Conservation (phyloP, 1,140 invertebrate genomes). For the Meloidogyne exigua region DNA sequence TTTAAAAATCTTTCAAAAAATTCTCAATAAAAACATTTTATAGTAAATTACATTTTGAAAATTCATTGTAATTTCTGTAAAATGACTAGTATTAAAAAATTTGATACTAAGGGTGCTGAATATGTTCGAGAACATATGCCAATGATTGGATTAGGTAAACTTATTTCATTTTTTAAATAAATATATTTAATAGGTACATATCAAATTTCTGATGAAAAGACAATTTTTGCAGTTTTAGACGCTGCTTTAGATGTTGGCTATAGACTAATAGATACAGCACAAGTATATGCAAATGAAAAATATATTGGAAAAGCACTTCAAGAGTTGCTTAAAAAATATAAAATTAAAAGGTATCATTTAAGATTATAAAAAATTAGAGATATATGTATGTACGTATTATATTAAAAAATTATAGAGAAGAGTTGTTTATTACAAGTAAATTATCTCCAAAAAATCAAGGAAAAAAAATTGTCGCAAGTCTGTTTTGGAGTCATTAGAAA, state of each 20-base stretch:
- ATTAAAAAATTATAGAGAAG: slow-evolving; percentile 40
- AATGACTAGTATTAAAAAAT: slow-evolving; percentile 10
- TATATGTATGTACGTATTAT: no score
- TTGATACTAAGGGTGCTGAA: slow-evolving; percentile 25
- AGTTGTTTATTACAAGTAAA: slow-evolving; percentile 57
- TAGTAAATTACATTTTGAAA: no score
- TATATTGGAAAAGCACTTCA: slow-evolving; percentile 33
- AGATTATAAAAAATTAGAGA: background rate
- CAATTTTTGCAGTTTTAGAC: slow-evolving; percentile 35
- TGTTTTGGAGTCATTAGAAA: slow-evolving; percentile 70
- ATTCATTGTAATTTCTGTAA: background rate
- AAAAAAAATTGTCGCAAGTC: slow-evolving; percentile 68
- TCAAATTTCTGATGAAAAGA: slow-evolving; percentile 17
- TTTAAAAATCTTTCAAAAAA: no score
- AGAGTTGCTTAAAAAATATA: slow-evolving; percentile 40
- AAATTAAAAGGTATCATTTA: slow-evolving; percentile 31
- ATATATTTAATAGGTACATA: slow-evolving; percentile 23
- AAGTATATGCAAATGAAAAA: slow-evolving; percentile 39
- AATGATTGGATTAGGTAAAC: slow-evolving; percentile 29
- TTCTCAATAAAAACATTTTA: no score
- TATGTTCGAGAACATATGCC: slow-evolving; percentile 32
- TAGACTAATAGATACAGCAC: slow-evolving; percentile 42
- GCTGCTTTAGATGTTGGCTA: slow-evolving; percentile 38
- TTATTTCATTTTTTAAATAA: background rate
- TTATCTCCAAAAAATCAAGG: slow-evolving; percentile 69